Percentiles rank a stretch among this genome's conserved stretches.
Evolutionary conservation across 2,113 vertebrate species (phyloP).

Genomic region (Apus apus): DNA sequence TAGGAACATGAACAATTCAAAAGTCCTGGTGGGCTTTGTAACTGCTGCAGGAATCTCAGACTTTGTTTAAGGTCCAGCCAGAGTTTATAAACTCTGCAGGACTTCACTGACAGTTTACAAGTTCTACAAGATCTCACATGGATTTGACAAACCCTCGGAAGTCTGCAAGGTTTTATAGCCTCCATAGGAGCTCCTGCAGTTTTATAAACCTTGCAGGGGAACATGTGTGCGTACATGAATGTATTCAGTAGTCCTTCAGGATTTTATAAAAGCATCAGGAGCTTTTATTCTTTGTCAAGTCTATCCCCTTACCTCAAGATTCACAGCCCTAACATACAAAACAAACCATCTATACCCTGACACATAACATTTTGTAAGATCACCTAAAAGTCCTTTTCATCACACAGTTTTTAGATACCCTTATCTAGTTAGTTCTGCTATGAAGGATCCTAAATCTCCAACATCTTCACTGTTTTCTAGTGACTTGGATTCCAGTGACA

Average conservation of each 20-base stretch:
- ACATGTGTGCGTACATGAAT: background rate
- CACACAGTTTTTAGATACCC: background rate
- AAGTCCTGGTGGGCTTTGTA: background rate
- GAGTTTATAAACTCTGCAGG: conserved; percentile 8
- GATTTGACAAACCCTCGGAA: background rate
- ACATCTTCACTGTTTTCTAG: background rate
- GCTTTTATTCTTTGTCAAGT: background rate
- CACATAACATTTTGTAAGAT: background rate
- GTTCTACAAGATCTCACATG: background rate
- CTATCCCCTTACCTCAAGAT: background rate
- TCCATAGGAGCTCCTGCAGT: background rate
- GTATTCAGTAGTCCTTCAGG: background rate
- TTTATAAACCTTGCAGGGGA: conserved; percentile 3
- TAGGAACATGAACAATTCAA: background rate
- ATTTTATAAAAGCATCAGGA: background rate
- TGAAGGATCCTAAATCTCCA: background rate
- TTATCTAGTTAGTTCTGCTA: background rate
- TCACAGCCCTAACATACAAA: background rate
- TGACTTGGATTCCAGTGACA: background rate
- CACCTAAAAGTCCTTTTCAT: background rate
- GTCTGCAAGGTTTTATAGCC: background rate
- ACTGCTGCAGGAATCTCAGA: background rate
- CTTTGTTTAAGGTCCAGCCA: background rate
- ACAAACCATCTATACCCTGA: background rate
- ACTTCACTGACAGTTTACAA: background rate